Base-by-base conservation (phyloP, 2,113 vertebrate species). In the Gadus chalcogrammus region DNA sequence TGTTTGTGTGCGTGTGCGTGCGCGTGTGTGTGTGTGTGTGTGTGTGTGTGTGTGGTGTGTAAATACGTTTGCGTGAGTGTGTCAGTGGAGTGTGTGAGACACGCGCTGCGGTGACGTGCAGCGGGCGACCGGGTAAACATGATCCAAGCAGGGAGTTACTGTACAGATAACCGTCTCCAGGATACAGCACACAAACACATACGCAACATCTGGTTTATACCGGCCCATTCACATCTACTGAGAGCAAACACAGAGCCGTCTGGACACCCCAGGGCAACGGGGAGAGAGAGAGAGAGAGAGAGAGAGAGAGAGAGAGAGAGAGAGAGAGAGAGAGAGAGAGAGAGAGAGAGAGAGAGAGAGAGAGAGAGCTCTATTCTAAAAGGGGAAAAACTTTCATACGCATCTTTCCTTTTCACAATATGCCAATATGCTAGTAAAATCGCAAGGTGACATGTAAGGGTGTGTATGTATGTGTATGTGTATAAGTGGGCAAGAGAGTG, bases 141-240 rank as follows among this genome's bases (percentile, higher is more conserved):
- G 68, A 72, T 67, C 67, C 65, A 77, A 77, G 75, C 74, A 70
- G 16, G 7, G 53, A 62, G 20, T 1, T 55, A 31, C 31, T 31
- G 31, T 17, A 2, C 31, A 64, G 42, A 64, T 76, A n/a, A 16
- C 13, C 69, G 84, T 83, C 70, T 72, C 80, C n/a, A 69, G 65
- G 65, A 75, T 75, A 71, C 75, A 56, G 72, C 38, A 61, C 28
- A 69, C 69, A 82, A 74, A 76, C 68, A 78, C 48, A 70, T 62
- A 65, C 31, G 31, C 6, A 78, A 73, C 72, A 79, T 79, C 72
- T 72, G 70, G 65, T 53, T n/a, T 55, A 75, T 71, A 73, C 67
- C 38, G 22, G 38, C 56, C 16, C 62, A 31, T 74, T 75, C 65
- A 56, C 53, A 38, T 72, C 24, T 71, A 77, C 65, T 80, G 67